Evolutionary conservation across 2,797 vertebrate species (phyloP).

Genomic region (Falco berigora): DNA sequence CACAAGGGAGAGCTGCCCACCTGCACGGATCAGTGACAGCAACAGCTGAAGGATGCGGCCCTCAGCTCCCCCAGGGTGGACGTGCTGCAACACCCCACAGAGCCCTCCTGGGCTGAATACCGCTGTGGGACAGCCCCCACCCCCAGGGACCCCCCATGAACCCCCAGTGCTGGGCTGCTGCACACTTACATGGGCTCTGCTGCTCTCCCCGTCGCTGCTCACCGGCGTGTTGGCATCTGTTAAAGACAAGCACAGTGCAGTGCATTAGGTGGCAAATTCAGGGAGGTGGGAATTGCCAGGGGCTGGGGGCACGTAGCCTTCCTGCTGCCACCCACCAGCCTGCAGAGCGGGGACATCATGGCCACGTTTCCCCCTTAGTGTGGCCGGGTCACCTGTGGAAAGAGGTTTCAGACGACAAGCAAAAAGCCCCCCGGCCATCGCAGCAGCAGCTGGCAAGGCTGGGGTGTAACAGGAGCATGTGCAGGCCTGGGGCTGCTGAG

Average conservation of each 20-base stretch:
- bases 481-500: not conserved
- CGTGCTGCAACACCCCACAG: not conserved
- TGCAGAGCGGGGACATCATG: not conserved
- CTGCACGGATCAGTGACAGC: not conserved
- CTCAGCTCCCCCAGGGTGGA: fast-evolving
- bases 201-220: constrained; percentile 63
- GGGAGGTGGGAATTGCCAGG: not conserved
- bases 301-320: fast-evolving
- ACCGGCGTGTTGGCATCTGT: constrained; percentile 67
- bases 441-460: not conserved
- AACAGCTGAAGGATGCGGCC: not conserved
- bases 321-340: not conserved
- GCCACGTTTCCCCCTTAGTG: fast-evolving
- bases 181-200: constrained; percentile 50
- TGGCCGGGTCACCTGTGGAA: fast-evolving
- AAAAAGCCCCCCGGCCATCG: fast-evolving
- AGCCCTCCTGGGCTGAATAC: not conserved
- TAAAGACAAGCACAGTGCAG: not conserved
- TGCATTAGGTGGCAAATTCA: fast-evolving
- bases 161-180: fast-evolving
- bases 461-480: not conserved
- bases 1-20: not conserved
- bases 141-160: too few relatives aligned
- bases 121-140: fast-evolving
- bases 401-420: not conserved